These are phyloP conservation scores for Phragmatobia fuliginosa DNA, from an alignment of 2,888 invertebrate genomes.

Conservation along the genomic window DNA sequence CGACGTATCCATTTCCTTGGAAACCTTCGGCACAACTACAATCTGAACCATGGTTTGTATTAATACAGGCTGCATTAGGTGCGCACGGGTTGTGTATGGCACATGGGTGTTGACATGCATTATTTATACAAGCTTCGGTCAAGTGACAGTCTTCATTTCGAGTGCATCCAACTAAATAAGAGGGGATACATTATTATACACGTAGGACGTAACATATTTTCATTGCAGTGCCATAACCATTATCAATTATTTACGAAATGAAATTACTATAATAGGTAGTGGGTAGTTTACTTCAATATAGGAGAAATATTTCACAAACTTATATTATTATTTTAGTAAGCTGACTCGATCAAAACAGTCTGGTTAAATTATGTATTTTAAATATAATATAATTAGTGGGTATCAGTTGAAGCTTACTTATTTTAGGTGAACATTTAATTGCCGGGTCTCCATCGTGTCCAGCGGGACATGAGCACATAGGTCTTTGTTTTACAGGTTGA, in stretches of 20 bases:
- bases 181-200: conserved; percentile 63
- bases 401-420: conserved; percentile 89
- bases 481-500: conserved; percentile 93
- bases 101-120: conserved; percentile 95
- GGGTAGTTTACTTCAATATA: not conserved
- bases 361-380: conserved; percentile 27
- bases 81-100: conserved; percentile 94
- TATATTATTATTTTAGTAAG: conserved; percentile 7
- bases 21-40: conserved; percentile 95
- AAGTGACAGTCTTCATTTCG: conserved; percentile 94
- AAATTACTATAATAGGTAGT: not conserved
- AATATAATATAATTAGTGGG: conserved; percentile 52
- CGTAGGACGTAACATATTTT: no score
- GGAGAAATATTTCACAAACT: not conserved
- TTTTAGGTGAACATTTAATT: conserved; percentile 91
- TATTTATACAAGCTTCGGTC: conserved; percentile 95
- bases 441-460: conserved; percentile 94
- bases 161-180: conserved; percentile 93
- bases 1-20: conserved; percentile 94
- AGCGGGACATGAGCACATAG: conserved; percentile 93
- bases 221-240: conserved; percentile 12
- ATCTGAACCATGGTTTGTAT: conserved; percentile 94
- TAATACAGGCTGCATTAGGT: conserved; percentile 94
- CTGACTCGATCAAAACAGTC: conserved; percentile 7
- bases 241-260: conserved; percentile 3